phyloP scores from a whole-genome alignment of 2,888 invertebrate genomes.

The Andrena trimmerana region DNA sequence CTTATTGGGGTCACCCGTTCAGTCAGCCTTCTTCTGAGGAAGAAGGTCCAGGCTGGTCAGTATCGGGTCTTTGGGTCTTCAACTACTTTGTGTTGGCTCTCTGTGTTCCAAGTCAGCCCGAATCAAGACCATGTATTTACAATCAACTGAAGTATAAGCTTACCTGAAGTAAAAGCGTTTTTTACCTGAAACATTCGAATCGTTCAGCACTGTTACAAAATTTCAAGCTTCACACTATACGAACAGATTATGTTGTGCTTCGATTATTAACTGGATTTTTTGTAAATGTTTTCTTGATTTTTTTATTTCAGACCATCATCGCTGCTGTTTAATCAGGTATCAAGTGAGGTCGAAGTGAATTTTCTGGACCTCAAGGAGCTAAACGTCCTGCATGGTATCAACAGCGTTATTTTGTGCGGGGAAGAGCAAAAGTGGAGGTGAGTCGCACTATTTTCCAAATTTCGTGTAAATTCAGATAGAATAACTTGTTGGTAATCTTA shows the following conservation, averaged over 20 bases:
- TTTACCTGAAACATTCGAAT: no score
- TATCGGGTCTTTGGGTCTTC: no score
- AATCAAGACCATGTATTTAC: no score
- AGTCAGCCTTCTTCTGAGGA: no score
- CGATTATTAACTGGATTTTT: background rate
- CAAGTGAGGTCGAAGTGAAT: background rate
- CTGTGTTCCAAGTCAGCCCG: no score
- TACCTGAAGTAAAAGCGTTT: no score
- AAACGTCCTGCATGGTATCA: slow-evolving; percentile 29
- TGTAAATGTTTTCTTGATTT: background rate
- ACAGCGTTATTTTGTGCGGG: slow-evolving; percentile 20
- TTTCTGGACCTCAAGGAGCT: background rate
- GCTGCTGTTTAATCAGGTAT: background rate
- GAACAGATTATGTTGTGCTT: background rate
- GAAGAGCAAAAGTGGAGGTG: slow-evolving; percentile 29
- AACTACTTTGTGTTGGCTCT: no score
- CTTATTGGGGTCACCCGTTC: no score
- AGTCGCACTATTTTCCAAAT: background rate
- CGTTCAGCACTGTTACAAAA: no score
- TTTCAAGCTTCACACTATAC: no score
- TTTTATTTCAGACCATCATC: slow-evolving; percentile 9
- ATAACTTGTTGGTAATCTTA: background rate
- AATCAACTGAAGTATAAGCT: no score
- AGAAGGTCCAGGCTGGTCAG: no score
- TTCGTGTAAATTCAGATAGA: background rate